Conservation (phyloP, 2,797 vertebrate species). For the Oreochromis mossambicus region DNA sequence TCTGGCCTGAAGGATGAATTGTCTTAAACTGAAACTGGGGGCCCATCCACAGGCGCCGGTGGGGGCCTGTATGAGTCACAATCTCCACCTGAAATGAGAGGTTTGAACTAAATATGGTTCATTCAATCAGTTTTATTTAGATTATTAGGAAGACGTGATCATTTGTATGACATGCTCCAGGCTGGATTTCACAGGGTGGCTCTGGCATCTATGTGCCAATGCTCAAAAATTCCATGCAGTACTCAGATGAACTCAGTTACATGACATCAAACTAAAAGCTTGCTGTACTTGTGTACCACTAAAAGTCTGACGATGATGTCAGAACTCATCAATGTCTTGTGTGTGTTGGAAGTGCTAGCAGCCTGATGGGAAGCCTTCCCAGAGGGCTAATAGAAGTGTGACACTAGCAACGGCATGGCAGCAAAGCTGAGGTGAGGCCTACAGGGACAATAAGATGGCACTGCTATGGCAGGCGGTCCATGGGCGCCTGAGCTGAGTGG, state of each 20-base stretch:
- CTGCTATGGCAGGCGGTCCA: slow-evolving; percentile 36
- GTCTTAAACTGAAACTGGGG: slow-evolving; percentile 99
- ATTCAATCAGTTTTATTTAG: accelerated
- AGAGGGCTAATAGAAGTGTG: slow-evolving; percentile 32
- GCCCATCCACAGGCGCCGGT: slow-evolving; percentile 96
- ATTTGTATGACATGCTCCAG: background rate
- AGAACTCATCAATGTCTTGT: slow-evolving; percentile 16
- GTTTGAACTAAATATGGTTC: background rate
- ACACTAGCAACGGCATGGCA: slow-evolving; percentile 5
- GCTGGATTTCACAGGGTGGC: background rate
- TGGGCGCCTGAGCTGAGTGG: slow-evolving; percentile 29
- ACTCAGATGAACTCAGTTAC: slow-evolving; percentile 16
- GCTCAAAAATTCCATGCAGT: background rate
- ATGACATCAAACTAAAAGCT: slow-evolving; percentile 36
- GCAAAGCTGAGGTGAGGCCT: slow-evolving; percentile 27
- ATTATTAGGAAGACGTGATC: background rate
- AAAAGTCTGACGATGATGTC: slow-evolving; percentile 29
- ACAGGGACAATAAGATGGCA: slow-evolving; percentile 22
- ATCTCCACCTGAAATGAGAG: slow-evolving; percentile 86
- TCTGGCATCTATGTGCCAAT: background rate
- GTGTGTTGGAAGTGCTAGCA: background rate
- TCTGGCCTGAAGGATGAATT: slow-evolving; percentile 95
- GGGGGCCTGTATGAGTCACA: slow-evolving; percentile 95
- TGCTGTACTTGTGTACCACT: background rate
- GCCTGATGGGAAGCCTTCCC: slow-evolving; percentile 25